Conservation (phyloP, 2,888 invertebrate genomes). For the Xiphydria camelus region DNA sequence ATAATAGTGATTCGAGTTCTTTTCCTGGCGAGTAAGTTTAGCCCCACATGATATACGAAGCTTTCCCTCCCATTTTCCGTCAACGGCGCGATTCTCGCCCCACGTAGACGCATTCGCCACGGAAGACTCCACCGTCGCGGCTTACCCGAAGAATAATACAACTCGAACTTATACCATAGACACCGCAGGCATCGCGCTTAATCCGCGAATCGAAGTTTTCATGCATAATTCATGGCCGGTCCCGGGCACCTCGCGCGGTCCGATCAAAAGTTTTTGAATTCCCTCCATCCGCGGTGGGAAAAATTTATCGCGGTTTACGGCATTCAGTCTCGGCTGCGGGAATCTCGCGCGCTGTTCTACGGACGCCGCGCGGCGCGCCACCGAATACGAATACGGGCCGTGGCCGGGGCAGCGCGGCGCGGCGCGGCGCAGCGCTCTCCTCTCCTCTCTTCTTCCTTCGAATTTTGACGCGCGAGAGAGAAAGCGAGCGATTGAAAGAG, state of each 20-base stretch:
- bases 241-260: conserved; percentile 21
- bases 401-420: no score
- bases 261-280: conserved; percentile 52
- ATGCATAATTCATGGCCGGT: conserved; percentile 52
- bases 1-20: no score
- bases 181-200: conserved; percentile 37
- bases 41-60: no score
- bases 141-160: conserved; percentile 21
- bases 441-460: neutral
- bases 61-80: no score
- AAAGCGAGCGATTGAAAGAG: neutral
- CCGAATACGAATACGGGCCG: no score
- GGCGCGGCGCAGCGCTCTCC: neutral
- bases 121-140: neutral
- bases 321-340: conserved; percentile 28
- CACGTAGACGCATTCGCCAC: neutral
- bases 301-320: conserved; percentile 47
- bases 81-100: neutral
- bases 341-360: conserved; percentile 7
- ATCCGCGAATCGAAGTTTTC: conserved; percentile 56
- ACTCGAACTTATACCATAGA: no score
- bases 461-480: conserved; percentile 9
- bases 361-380: neutral
- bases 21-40: no score
- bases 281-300: conserved; percentile 27